Evolutionary conservation across 2,888 invertebrate species (phyloP), one percentile per base, ranked within the genome.

Genomic region (Cetonia aurata): DNA sequence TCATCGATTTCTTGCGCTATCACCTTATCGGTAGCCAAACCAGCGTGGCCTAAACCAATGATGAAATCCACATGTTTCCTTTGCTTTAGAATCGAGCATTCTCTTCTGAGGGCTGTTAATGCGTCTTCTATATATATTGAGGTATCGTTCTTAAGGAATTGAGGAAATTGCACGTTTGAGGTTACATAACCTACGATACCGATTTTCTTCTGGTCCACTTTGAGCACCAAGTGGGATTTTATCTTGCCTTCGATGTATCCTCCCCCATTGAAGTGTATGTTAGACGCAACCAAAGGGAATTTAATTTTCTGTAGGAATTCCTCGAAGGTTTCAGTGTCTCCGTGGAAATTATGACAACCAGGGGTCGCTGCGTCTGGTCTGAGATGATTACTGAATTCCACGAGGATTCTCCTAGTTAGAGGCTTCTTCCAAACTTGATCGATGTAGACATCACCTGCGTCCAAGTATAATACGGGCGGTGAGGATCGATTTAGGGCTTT

Each of bases 331-430:
- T 85, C 84, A 0, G 93, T 93, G 73, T 92, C 89, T 10, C 37
- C 37, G 85, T 97, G 97, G 79, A 97, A 95, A 83, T 98, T 96
- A 82, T 97, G 96, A 80, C 97, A 97, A 19, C 96, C 96, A 73
- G 97, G 86, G 12, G 92, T 95, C 86, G 94, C 92, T 10, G 92
- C 96, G 82, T 96, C 95, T 1, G 96, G 94, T 66, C 89, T 85
- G 13, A 97, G 83, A n/a, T 89, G 86, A 80, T 96, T 95, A 72
- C 96, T 86, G 80, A 96, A 94, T 66, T 90, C 90, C 0, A 92
- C 88, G 0, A 94, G 92, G 6, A 95, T 92, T 77, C 88, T 88
- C 89, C 94, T 93, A 78, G 93, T 93, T 85, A 92, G 93, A 9
- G 93, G 85, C 4, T 91, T 91, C 85, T 93, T 97, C 93, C 94